Base-by-base conservation (phyloP, 2,888 invertebrate species). In the Chaetoderma sp. region DNA sequence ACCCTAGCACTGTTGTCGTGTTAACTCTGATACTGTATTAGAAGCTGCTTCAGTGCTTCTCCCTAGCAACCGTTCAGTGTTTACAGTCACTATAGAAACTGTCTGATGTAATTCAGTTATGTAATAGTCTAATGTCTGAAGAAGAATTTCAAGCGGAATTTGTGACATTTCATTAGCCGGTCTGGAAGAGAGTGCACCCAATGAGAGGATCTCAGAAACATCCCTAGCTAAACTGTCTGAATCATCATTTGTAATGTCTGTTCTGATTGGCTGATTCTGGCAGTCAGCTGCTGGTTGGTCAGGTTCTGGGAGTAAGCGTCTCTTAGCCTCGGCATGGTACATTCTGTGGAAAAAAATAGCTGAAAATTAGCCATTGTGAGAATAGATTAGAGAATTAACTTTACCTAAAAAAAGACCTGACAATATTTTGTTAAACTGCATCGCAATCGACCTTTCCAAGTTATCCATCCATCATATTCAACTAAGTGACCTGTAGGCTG, bases 41-140 rank as follows among this genome's bases (percentile, higher is more conserved):
- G n/a, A n/a, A n/a, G n/a, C n/a, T n/a, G n/a, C n/a, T n/a, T n/a
- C n/a, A n/a, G n/a, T n/a, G n/a, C n/a, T n/a, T n/a, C n/a, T n/a
- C n/a, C n/a, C n/a, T n/a, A 66, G 39, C 30, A 68, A 25, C 18
- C 25, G 56, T 32, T 77, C 75, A 10, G 65, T 64, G 50, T 73
- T 73, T 18, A 68, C 55, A 6, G 65, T 66, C 13, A 75, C 60
- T 21, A 65, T 52, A 1, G 71, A 49, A 27, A 75, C 44, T 36
- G 50, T 52, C 25, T 73, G 66, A 23, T 70, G 67, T 42, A 78
- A 57, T 42, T 76, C 78, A 28, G 72, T 75, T 13, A 73, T 65
- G 44, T 73, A 75, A 27, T 74, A 72, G 39, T 77, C 78, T 3
- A 76, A 68, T 59, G 76, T 74, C 25, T 73, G 69, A n/a, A 78